Evolutionary conservation across 2,797 vertebrate genomes (phyloP), one percentile per base, ranked within the genome.

Genomic region (Lepus townsendii): DNA sequence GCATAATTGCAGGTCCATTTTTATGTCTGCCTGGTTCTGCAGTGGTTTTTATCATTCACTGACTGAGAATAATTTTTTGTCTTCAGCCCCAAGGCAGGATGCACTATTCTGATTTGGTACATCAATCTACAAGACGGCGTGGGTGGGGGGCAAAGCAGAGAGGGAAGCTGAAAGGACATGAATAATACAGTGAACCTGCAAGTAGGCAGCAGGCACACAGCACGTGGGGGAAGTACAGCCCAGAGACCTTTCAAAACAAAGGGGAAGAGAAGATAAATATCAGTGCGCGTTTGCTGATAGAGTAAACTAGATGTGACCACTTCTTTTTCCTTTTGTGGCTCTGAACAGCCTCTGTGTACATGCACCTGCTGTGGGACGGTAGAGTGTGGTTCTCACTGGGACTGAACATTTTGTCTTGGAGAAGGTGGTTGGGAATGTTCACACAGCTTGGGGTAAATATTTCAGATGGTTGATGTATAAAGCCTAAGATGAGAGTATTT

Each of bases 1-100:
- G 73, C 95, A 82, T 94, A 91, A 93, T 91, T 97, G 22, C n/a
- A 90, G 57, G 78, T 83, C 83, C 27, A 38, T 95, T 97, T 98
- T 97, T 94, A 54, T 96, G 92, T 94, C 92, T 52, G 1, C 95
- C 76, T 95, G 16, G 62, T 96, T 92, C 88, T 95, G 20, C 77
- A 47, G 16, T 84, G 27, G 83, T 96, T 90, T 47, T 95, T 97
- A 90, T 96, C 88, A 85, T 86, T 97, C 26, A 42, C 92, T 97
- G 95, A 72, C 79, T 52, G 78, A 87, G 54, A 97, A 96, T 90
- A 97, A 73, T 91, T 75, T 60, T 52, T 95, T 73, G 0, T 1
- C 57, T 95, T 97, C 68, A 94, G 83, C 52, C n/a, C 62, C 86
- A 96, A 97, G 85, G 57, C 60, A 94, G 71, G 87, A 83, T 94